These are phyloP conservation scores for Neofelis nebulosa DNA, from an alignment of 2,113 vertebrate genomes.

Conservation along the genomic window DNA sequence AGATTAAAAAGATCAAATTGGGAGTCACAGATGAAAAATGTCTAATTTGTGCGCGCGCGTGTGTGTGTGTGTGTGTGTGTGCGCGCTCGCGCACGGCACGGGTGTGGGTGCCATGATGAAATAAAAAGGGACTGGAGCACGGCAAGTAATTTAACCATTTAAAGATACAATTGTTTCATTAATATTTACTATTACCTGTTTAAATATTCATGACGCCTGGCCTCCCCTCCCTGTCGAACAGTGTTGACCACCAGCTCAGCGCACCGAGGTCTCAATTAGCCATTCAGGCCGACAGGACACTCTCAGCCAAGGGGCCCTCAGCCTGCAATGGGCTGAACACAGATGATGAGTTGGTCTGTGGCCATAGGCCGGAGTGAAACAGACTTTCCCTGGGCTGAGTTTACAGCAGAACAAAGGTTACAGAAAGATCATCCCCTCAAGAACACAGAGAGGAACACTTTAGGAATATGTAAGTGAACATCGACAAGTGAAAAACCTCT, in stretches of 20 bases:
- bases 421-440: not conserved
- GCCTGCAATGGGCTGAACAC: not conserved
- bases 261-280: conserved; percentile 65
- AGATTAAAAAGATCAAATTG: not conserved
- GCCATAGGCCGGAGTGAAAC: not conserved
- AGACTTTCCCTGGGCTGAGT: not conserved
- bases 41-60: not conserved
- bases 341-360: not conserved
- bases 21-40: conserved; percentile 35
- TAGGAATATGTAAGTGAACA: not conserved
- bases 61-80: not conserved
- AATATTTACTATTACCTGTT: conserved; percentile 66
- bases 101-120: not conserved
- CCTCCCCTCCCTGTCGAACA: conserved; percentile 14
- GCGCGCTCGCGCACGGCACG: no score
- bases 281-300: not conserved
- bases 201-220: conserved; percentile 50
- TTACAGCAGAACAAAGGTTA: not conserved
- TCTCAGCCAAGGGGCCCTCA: not conserved
- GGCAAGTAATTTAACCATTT: conserved; percentile 52
- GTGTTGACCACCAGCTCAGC: conserved; percentile 41
- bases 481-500: not conserved
- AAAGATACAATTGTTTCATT: conserved; percentile 65
- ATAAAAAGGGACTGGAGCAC: not conserved
- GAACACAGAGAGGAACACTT: not conserved